phyloP scores from a whole-genome alignment of 2,797 vertebrate species.

The Falco naumanni region DNA sequence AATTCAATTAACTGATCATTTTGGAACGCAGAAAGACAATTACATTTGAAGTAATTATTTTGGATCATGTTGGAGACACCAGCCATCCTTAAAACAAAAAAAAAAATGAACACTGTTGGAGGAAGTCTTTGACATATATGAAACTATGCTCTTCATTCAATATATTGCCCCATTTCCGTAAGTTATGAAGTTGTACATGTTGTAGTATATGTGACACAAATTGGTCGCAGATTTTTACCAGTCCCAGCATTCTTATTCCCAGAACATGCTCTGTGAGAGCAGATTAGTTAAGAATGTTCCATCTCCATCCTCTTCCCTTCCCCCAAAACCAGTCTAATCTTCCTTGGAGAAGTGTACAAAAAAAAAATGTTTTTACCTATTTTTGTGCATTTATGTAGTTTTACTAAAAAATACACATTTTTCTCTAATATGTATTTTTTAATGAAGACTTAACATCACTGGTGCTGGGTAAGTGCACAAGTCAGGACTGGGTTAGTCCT shows the following conservation, averaged over 20 bases:
- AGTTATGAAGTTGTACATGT: constrained; percentile 70
- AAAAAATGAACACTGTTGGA: constrained; percentile 58
- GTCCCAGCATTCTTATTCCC: constrained; percentile 35
- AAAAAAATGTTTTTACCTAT: neutral
- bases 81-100: constrained; percentile 69
- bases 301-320: constrained; percentile 30
- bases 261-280: constrained; percentile 5
- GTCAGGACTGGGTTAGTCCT: neutral
- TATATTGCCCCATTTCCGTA: constrained; percentile 67
- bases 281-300: constrained; percentile 36
- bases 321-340: neutral
- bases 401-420: neutral
- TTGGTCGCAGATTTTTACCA: constrained; percentile 28
- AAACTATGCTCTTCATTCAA: constrained; percentile 69
- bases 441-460: neutral
- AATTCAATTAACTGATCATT: constrained; percentile 65
- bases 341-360: neutral
- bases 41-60: constrained; percentile 68
- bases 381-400: neutral
- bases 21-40: constrained; percentile 62
- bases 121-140: constrained; percentile 70
- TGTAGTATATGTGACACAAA: constrained; percentile 69
- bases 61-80: constrained; percentile 69
- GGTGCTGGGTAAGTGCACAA: constrained; percentile 25
- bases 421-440: neutral